Evolutionary conservation across 2,888 invertebrate species (phyloP), one percentile per base, ranked within the genome.

Genomic region (Melipona bicolor): DNA sequence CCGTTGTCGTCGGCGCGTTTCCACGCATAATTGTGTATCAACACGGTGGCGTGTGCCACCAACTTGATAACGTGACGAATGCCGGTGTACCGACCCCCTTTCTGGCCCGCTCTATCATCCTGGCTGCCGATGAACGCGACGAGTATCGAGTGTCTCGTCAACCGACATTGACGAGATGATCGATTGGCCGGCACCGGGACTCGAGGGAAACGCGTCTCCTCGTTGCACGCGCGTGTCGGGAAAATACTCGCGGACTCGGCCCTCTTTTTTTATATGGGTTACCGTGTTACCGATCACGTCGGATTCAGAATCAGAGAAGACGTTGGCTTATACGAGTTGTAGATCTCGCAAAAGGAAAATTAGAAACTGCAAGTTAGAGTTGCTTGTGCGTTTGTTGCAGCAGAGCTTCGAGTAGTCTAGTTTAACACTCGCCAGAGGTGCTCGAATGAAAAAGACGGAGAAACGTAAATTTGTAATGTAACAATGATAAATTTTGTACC

Each of bases 21-120:
- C 92, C 90, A 91, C 92, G 94, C 94, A 94, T 94, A 94, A 94
- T 94, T 94, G 93, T 93, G 93, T 93, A 94, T 93, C 92, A 94
- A 94, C 94, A 94, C 92, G 90, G 91, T n/a, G 89, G 89, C 87
- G 88, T 91, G 92, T 92, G 93, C 92, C 92, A 85, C 85, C 89
- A 87, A 91, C 92, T 92, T 93, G 93, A 94, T 94, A 94, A 94
- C 93, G 92, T 93, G 94, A 94, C 94, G 92, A 93, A 94, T 94
- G 92, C 90, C 81, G 81, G 84, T 82, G 85, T 81, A 81, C 86
- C 70, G 15, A n/a, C 36, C n/a, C 73, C 78, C 54, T 73, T 81
- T 64, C 6, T 56, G 77, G 2, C 88, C 74, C 68, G 76, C 74
- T 62, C 80, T 76, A 81, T 84, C 87, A 81, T 85, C 85, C 75